phyloP scores from a whole-genome alignment of 2,888 invertebrate species.

The Polylopha cassiicola region DNA sequence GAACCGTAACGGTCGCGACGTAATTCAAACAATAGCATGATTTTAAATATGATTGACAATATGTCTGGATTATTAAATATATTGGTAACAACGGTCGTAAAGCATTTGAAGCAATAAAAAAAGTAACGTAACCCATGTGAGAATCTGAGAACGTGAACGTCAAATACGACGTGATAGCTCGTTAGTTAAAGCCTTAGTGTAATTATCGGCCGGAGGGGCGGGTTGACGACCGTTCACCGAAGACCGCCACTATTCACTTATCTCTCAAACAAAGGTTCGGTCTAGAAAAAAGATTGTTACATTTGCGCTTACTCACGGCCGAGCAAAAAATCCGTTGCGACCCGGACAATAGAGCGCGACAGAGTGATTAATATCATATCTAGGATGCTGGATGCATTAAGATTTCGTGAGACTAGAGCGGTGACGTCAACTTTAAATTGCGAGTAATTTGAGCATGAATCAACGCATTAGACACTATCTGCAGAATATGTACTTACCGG shows the following conservation, averaged over 20 bases:
- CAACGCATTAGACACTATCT: constrained; percentile 19
- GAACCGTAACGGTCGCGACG: too few species aligned
- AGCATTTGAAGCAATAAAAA: too few species aligned
- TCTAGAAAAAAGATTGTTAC: constrained; percentile 44
- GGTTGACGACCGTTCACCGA: constrained; percentile 63
- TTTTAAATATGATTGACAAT: too few species aligned
- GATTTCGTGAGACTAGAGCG: constrained; percentile 12
- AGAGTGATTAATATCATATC: constrained; percentile 59
- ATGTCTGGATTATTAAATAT: too few species aligned
- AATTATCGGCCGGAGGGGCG: constrained; percentile 49
- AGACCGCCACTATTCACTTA: constrained; percentile 61
- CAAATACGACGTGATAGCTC: constrained; percentile 42
- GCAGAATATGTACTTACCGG: background rate
- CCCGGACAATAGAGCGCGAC: constrained; percentile 62
- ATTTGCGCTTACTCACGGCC: constrained; percentile 62
- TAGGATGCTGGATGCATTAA: constrained; percentile 13
- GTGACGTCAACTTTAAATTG: constrained; percentile 16
- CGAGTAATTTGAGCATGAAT: constrained; percentile 16
- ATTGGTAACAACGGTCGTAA: too few species aligned
- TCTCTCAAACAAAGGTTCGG: constrained; percentile 65
- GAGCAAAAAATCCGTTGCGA: constrained; percentile 39
- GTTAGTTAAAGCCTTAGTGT: constrained; percentile 54
- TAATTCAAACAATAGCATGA: too few species aligned
- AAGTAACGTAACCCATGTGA: constrained; percentile 16
- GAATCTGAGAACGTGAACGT: constrained; percentile 17